Conservation (phyloP, 2,113 vertebrate species). For the Scomber scombrus region DNA sequence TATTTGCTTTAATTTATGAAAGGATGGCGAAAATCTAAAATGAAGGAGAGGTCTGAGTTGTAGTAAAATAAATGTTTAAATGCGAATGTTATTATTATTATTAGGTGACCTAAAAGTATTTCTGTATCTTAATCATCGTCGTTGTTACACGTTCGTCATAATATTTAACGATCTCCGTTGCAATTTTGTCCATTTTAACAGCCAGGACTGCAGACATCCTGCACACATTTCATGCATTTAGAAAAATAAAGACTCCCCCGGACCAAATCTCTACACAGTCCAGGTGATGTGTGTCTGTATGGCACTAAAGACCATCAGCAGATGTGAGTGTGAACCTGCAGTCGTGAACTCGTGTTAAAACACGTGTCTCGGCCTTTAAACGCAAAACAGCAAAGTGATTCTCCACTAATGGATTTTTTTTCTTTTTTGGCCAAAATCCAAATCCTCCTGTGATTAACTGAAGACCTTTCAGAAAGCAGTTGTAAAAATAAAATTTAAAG, state of each 20-base stretch:
- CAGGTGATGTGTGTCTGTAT: not conserved
- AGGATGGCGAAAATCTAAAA: not conserved
- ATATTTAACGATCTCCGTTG: not conserved
- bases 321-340: not conserved
- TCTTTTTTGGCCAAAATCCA: conserved; percentile 30
- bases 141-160: no score
- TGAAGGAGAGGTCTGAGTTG: not conserved
- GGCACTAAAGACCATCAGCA: not conserved
- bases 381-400: conserved; percentile 22
- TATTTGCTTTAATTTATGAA: not conserved
- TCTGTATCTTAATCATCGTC: no score
- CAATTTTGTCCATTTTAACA: not conserved
- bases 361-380: conserved; percentile 42
- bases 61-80: not conserved
- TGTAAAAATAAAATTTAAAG: conserved; percentile 16
- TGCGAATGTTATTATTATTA: not conserved
- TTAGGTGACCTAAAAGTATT: no score
- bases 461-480: not conserved
- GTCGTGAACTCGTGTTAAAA: conserved; percentile 21
- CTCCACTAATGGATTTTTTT: conserved; percentile 30
- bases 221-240: not conserved
- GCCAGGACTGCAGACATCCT: not conserved
- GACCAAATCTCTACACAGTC: not conserved
- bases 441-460: conserved; percentile 1
- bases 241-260: not conserved